A percentile compares a stretch with the other conserved stretches of the same genome.
These are phyloP conservation scores for Diabrotica undecimpunctata DNA, from an alignment of 1,140 invertebrate genomes.

Conservation along the genomic window DNA sequence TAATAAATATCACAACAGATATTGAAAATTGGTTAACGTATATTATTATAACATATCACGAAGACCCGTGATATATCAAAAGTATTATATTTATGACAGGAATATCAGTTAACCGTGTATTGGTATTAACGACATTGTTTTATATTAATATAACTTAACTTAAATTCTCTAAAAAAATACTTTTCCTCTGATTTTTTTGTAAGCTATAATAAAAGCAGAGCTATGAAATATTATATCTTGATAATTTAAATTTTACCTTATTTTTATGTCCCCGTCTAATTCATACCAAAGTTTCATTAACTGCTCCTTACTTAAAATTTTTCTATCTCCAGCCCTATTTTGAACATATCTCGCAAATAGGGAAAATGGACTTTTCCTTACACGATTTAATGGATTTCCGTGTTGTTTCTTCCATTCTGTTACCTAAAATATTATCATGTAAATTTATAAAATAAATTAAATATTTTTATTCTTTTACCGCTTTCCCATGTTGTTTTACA, in stretches of 20 bases:
- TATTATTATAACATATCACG: too few relatives aligned
- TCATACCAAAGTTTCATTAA: constrained; percentile 64
- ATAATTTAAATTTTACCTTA: constrained; percentile 24
- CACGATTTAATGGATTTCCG: constrained; percentile 43
- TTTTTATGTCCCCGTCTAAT: constrained; percentile 56
- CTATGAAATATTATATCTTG: neutral
- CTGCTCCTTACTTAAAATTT: constrained; percentile 44
- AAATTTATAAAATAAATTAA: constrained; percentile 4
- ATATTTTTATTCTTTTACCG: constrained; percentile 27
- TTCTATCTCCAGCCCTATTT: constrained; percentile 52
- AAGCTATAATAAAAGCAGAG: too few relatives aligned
- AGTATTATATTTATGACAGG: too few relatives aligned
- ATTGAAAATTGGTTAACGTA: too few relatives aligned
- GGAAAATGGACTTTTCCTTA: constrained; percentile 17
- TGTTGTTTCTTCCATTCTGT: constrained; percentile 62
- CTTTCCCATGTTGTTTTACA: constrained; percentile 52
- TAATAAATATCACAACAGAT: too few relatives aligned
- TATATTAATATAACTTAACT: too few relatives aligned
- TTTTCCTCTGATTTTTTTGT: too few relatives aligned
- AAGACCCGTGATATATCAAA: too few relatives aligned
- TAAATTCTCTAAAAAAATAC: too few relatives aligned
- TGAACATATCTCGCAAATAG: constrained; percentile 8
- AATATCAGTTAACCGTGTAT: too few relatives aligned
- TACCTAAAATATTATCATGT: constrained; percentile 35
- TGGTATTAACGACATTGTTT: too few relatives aligned